A percentile compares a stretch with the other conserved stretches of the same genome.
Conservation (phyloP, 2,797 vertebrate genomes). For the Clarias pachynema region DNA sequence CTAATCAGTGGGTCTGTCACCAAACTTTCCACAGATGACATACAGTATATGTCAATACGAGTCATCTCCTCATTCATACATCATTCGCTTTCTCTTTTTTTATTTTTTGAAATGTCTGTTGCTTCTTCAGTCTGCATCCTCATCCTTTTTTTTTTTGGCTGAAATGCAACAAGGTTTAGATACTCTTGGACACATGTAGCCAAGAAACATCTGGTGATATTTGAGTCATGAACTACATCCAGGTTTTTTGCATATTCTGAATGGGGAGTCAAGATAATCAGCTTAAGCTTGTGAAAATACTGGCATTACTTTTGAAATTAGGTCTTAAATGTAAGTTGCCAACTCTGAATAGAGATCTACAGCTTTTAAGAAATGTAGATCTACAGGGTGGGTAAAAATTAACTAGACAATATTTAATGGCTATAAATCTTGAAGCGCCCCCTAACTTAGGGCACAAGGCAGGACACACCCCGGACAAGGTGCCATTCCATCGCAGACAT, state of each 20-base stretch:
- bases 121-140: not conserved
- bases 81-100: not conserved
- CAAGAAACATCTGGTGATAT: not conserved
- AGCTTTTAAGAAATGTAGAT: not conserved
- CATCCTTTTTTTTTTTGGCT: too few species aligned
- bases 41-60: not conserved
- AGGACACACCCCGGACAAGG: too few species aligned
- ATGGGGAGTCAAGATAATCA: not conserved
- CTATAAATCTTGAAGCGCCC: too few species aligned
- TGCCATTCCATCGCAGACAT: too few species aligned
- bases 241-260: not conserved
- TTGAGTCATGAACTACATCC: not conserved
- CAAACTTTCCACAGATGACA: conserved; percentile 41
- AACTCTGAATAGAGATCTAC: not conserved
- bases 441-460: too few species aligned
- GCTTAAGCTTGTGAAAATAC: not conserved
- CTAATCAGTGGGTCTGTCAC: conserved; percentile 34
- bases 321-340: not conserved
- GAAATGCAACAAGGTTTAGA: not conserved
- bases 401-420: too few species aligned
- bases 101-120: not conserved
- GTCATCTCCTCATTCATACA: conserved; percentile 1
- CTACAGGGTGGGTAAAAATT: not conserved
- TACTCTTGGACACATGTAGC: too few species aligned
- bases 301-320: not conserved